Percentiles rank a stretch among this genome's conserved stretches.
phyloP scores from a whole-genome alignment of 2,113 vertebrate genomes.

The Copsychus sechellarum region DNA sequence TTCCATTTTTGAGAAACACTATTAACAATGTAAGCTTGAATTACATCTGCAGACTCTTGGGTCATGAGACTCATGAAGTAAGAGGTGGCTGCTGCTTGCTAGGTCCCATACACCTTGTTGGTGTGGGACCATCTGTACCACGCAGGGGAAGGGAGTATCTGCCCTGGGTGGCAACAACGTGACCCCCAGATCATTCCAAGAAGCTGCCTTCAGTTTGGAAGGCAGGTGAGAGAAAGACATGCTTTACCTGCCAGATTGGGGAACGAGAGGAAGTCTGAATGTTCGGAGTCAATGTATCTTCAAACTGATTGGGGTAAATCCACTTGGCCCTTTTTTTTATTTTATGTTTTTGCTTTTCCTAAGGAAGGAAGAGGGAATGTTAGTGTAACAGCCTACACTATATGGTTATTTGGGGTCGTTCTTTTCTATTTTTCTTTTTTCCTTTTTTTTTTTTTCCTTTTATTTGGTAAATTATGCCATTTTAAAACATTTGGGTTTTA shows the following conservation, averaged over 20 bases:
- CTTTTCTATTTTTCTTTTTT: neutral
- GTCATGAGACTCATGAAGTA: neutral
- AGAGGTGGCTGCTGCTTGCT: neutral
- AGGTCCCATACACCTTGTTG: neutral
- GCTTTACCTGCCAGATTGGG: neutral
- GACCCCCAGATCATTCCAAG: slow-evolving; percentile 9
- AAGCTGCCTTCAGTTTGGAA: slow-evolving; percentile 1
- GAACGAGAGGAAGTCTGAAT: neutral
- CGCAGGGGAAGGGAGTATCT: neutral
- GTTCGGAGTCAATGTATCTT: slow-evolving; percentile 12
- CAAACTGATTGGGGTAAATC: slow-evolving; percentile 4
- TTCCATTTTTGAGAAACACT: slow-evolving; percentile 60
- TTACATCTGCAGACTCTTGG: neutral
- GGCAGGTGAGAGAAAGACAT: neutral
- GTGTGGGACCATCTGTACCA: neutral
- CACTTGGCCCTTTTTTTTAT: neutral
- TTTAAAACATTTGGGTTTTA: slow-evolving; percentile 77
- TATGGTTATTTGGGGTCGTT: neutral
- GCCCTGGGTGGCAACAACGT: neutral
- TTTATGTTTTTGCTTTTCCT: slow-evolving; percentile 58
- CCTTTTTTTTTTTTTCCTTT: neutral
- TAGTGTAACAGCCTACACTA: slow-evolving; percentile 35
- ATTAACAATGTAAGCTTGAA: slow-evolving; percentile 9
- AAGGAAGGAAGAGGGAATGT: slow-evolving; percentile 61
- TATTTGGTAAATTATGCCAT: slow-evolving; percentile 76